Evolutionary conservation across 2,888 invertebrate species (phyloP).

Genomic region (Protodeltote pygarga): DNA sequence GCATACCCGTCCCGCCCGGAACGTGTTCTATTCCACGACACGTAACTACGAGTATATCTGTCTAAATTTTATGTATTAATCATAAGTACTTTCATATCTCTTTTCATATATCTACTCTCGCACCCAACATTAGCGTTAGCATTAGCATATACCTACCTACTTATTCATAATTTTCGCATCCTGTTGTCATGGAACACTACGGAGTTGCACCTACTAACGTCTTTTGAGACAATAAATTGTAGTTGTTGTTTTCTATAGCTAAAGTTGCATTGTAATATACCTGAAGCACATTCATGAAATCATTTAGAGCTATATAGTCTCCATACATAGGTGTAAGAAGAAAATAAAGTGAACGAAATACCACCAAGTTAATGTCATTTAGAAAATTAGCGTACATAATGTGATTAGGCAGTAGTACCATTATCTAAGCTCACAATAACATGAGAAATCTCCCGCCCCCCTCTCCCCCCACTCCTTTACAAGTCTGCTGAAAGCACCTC

Average conservation of each 20-base stretch:
- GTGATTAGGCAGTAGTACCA: conserved; percentile 40
- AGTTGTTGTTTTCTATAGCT: conserved; percentile 47
- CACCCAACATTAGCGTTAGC: conserved; percentile 60
- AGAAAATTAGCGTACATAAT: conserved; percentile 42
- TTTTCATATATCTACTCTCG: conserved; percentile 65
- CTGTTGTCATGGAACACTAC: conserved; percentile 7
- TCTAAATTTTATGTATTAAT: conserved; percentile 48
- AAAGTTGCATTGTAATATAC: conserved; percentile 17
- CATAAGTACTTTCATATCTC: conserved; percentile 62
- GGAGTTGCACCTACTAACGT: conserved; percentile 45
- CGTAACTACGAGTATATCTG: conserved; percentile 61
- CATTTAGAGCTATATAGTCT: conserved; percentile 41
- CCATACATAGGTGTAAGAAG: conserved; percentile 47
- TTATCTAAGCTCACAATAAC: conserved; percentile 37
- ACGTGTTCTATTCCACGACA: conserved; percentile 86
- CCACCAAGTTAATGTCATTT: conserved; percentile 70
- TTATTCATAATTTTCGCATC: conserved; percentile 29
- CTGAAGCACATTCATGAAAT: conserved; percentile 29
- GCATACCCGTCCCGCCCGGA: conserved; percentile 83
- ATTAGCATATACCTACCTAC: too few species aligned
- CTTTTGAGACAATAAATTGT: conserved; percentile 69
- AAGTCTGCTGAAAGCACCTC: conserved; percentile 58
- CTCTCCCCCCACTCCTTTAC: conserved; percentile 39
- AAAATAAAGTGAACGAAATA: conserved; percentile 71
- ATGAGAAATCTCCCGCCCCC: too few species aligned